Evolutionary conservation across 2,797 vertebrate genomes (phyloP).

Genomic region (Eulemur rubriventer): DNA sequence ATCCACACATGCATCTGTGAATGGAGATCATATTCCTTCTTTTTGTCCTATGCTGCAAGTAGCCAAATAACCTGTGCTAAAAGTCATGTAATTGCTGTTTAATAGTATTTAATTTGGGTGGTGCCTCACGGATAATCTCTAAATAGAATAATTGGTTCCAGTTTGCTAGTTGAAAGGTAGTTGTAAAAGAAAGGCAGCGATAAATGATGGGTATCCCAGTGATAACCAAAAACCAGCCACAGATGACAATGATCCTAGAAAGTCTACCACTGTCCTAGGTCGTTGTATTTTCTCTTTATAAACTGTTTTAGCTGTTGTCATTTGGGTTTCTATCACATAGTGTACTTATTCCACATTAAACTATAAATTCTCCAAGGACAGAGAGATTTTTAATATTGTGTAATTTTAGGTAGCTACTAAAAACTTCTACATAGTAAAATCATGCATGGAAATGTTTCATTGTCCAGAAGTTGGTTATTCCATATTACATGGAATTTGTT

Average conservation of each 20-base stretch:
- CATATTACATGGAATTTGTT: neutral
- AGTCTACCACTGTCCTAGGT: neutral
- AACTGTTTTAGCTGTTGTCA: neutral
- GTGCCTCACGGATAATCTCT: neutral
- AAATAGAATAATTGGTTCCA: constrained; percentile 16
- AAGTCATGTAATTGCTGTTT: neutral
- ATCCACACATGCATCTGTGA: neutral
- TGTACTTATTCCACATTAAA: neutral
- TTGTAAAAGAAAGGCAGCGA: neutral
- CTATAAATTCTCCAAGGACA: neutral
- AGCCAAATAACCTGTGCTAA: neutral
- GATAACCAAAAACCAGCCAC: neutral
- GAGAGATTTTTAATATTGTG: neutral
- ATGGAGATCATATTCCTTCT: neutral
- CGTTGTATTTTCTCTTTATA: neutral
- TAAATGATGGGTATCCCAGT: neutral
- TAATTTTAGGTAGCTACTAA: neutral
- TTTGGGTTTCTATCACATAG: neutral
- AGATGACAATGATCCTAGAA: neutral
- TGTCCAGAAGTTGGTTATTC: neutral
- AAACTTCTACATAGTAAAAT: neutral
- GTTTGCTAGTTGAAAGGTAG: neutral
- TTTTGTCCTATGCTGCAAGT: neutral
- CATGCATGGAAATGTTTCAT: neutral
- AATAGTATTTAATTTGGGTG: neutral